phyloP scores from a whole-genome alignment of 1,140 invertebrate species.

The Caenorhabditis tropicalis region DNA sequence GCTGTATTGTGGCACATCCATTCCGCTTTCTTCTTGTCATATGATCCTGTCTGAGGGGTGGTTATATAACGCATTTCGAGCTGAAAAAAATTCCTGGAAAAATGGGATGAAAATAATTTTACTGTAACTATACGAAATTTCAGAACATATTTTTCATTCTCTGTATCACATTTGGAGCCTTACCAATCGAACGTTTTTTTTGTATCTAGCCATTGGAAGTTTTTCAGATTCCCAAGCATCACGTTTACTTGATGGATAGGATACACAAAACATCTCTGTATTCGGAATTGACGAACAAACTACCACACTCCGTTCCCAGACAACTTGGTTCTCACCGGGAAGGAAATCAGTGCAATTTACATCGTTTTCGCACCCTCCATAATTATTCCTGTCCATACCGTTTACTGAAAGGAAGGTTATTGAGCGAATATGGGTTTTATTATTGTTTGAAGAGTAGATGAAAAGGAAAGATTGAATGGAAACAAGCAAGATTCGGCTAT shows the following conservation, averaged over 20 bases:
- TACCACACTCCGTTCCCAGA: slow-evolving; percentile 5
- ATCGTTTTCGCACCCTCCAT: no score
- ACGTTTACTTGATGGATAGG: slow-evolving; percentile 26
- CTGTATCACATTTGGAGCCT: background rate
- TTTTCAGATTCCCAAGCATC: slow-evolving; percentile 7
- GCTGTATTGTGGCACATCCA: background rate
- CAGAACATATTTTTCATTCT: no score
- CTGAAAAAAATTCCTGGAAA: slow-evolving; percentile 17
- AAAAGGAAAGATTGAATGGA: no score
- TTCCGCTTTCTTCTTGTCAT: slow-evolving; percentile 40
- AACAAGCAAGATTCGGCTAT: no score
- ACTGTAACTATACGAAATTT: no score
- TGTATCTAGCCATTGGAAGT: slow-evolving; percentile 17
- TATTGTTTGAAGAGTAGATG: no score
- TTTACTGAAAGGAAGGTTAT: no score
- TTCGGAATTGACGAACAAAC: slow-evolving; percentile 2
- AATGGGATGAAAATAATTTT: no score
- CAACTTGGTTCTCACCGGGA: background rate
- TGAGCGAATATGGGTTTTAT: no score
- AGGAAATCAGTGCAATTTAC: background rate
- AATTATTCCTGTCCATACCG: background rate
- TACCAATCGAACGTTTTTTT: slow-evolving; percentile 49
- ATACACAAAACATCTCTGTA: slow-evolving; percentile 42
- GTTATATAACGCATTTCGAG: slow-evolving; percentile 42
- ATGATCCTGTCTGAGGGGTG: background rate